A percentile compares a stretch with the other conserved stretches of the same genome.
Conservation (phyloP, 2,797 vertebrate genomes). For the Paguma larvata region DNA sequence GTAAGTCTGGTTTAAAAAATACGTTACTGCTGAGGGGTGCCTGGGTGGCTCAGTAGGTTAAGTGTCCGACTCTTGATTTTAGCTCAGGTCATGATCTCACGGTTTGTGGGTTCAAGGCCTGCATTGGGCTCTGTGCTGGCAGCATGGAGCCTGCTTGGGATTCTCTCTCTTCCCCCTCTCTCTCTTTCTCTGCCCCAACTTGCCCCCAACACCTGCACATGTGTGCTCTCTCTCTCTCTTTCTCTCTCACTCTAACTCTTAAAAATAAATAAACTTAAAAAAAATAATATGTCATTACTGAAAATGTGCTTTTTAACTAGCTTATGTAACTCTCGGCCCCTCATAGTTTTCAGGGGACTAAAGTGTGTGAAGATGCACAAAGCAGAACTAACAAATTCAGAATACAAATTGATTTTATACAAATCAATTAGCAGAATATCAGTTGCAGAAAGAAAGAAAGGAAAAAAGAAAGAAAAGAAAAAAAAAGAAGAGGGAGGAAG, state of each 20-base stretch:
- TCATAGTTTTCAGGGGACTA: background rate
- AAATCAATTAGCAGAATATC: constrained; percentile 53
- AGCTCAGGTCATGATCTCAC: no score
- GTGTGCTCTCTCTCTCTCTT: no score
- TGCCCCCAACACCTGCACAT: no score
- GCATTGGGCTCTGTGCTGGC: no score
- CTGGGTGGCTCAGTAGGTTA: no score
- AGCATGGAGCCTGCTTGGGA: no score
- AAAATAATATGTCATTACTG: constrained; percentile 38
- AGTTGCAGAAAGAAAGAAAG: background rate
- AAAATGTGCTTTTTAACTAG: constrained; percentile 48
- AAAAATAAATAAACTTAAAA: no score
- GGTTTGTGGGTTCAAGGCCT: no score
- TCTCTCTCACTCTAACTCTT: no score
- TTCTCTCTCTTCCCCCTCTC: no score
- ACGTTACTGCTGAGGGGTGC: background rate
- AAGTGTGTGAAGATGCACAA: constrained; percentile 23
- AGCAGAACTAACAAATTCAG: constrained; percentile 53
- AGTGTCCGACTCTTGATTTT: no score
- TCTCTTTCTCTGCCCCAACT: no score
- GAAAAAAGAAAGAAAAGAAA: background rate
- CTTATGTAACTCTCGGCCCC: constrained; percentile 28
- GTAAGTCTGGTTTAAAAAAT: constrained; percentile 20
- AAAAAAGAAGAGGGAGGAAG: background rate
- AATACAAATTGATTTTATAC: constrained; percentile 55